Evolutionary conservation across 2,797 vertebrate species (phyloP).

Genomic region (Scleropages formosus): DNA sequence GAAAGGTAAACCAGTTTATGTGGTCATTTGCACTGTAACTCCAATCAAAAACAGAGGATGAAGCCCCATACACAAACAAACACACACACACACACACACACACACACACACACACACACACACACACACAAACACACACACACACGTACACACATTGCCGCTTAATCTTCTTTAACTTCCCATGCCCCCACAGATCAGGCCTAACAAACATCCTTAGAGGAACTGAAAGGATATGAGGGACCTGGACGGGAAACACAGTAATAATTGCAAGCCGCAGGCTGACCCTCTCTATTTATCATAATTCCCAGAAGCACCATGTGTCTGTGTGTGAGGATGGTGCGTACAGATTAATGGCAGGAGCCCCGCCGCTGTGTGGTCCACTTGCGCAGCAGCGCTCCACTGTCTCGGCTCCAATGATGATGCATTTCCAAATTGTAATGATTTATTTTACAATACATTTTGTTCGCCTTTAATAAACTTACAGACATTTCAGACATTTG

Average conservation of each 20-base stretch:
- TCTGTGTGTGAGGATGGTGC: slow-evolving; percentile 47
- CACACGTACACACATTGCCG: slow-evolving; percentile 28
- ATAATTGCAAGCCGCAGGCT: slow-evolving; percentile 47
- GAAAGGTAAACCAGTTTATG: no score
- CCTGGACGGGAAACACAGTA: slow-evolving; percentile 48
- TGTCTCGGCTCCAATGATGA: no score
- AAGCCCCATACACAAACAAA: no score
- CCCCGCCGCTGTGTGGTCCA: slow-evolving; percentile 28
- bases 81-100: no score
- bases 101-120: no score
- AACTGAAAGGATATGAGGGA: slow-evolving; percentile 45
- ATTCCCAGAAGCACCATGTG: slow-evolving; percentile 52
- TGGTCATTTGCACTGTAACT: no score
- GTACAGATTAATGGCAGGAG: slow-evolving; percentile 54
- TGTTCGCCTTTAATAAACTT: no score
- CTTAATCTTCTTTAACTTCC: not conserved
- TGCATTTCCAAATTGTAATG: no score
- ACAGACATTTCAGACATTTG: no score
- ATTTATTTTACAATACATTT: no score
- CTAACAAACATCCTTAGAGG: slow-evolving; percentile 27
- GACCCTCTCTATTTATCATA: slow-evolving; percentile 53
- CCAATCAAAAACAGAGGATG: no score
- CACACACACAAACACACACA: no score
- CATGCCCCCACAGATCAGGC: slow-evolving; percentile 15
- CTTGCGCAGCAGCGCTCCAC: not conserved